Base-by-base conservation (phyloP, 2,797 vertebrate genomes). In the Eulemur mongoz region DNA sequence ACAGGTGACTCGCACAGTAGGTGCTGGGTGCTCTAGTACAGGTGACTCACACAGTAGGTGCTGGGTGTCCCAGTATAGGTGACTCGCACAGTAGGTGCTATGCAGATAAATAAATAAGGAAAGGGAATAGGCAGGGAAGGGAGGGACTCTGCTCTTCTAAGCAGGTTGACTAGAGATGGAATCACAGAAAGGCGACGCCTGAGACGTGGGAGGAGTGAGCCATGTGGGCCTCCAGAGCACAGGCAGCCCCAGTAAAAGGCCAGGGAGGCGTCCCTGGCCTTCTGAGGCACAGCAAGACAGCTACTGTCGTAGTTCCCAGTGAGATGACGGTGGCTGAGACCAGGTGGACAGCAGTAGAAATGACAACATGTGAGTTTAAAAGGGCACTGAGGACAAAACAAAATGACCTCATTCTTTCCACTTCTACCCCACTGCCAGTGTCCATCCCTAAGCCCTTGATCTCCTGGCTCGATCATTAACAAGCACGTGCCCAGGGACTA, bases 281-380 rank as follows among this genome's bases (percentile, higher is more conserved):
- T 20, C 70, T 48, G 40, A 30, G 40, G 15, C 61, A 17, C 0
- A 20, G 70, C 20, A 6, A 52, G 13, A 10, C 20, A 14, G 59
- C 38, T 32, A 4, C 3, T 1, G 1, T 14, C 13, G 48, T 5
- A 0, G 4, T 22, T 22, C 65, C 73, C 9, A 1, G 23, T 4
- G 43, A 50, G 27, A 40, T 4, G 52, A 13, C 4, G 7, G 80
- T 32, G 69, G n/a, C 79, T 2, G 22, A 32, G 40, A 7, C 30
- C n/a, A 38, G 10, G 45, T 17, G 1, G 32, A 15, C 35, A 11
- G 40, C 30, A 38, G 69, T 1, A 84, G 52, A 78, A 5, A 63
- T 5, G 4, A 32, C 3, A 61, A 32, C 0, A 4, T 4, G 0
- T 20, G 25, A 79, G 32, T 32, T 54, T 84, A 52, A 27, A 30